These are phyloP conservation scores for Ectropis grisescens DNA, from an alignment of 1,140 invertebrate genomes.

Conservation along the genomic window DNA sequence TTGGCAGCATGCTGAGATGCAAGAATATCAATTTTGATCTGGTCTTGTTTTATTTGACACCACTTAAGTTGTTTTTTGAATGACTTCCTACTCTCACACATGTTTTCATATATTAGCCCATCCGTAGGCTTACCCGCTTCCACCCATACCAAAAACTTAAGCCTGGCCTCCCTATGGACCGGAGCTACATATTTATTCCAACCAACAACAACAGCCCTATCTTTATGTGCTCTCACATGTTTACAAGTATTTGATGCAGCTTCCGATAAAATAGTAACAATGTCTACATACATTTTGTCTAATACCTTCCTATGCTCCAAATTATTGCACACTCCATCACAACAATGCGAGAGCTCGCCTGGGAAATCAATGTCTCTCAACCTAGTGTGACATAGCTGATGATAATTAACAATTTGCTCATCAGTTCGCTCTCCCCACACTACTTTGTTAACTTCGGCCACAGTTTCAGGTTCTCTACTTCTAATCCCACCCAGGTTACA, in stretches of 20 bases:
- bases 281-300: conserved; percentile 5
- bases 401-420: conserved; percentile 5
- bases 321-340: conserved; percentile 8
- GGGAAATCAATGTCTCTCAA: conserved; percentile 7
- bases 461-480: too few relatives aligned
- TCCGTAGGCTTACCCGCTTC: neutral
- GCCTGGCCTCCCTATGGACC: conserved; percentile 6
- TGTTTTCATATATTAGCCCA: conserved; percentile 4
- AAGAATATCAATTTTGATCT: conserved; percentile 7
- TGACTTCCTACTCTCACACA: conserved; percentile 4
- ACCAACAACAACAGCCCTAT: conserved; percentile 1
- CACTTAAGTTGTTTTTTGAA: conserved; percentile 9
- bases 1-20: conserved; percentile 3
- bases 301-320: conserved; percentile 3
- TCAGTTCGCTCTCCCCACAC: conserved; percentile 7
- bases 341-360: conserved; percentile 1
- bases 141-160: conserved; percentile 4
- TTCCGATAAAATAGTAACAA: conserved; percentile 3
- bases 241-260: neutral
- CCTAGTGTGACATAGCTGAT: conserved; percentile 4
- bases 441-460: neutral
- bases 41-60: conserved; percentile 9
- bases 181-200: conserved; percentile 10
- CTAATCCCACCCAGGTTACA: conserved; percentile 1
- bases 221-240: neutral